Base-by-base conservation (phyloP, 2,113 vertebrate species). In the Oenanthe melanoleuca region DNA sequence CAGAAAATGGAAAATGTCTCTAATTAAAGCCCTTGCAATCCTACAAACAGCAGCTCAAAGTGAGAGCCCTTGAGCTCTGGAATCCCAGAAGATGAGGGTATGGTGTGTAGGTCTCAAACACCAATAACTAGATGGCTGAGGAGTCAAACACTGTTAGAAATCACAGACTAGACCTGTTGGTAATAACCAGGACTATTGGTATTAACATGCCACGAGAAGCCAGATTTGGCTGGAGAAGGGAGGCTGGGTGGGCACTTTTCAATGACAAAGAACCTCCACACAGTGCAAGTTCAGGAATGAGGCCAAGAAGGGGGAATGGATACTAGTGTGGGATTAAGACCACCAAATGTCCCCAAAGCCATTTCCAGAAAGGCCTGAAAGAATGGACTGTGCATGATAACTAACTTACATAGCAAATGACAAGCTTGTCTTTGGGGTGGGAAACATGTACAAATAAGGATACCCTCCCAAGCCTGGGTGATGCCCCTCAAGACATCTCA, bases 351-450 rank as follows among this genome's bases (percentile, higher is more conserved):
- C 16, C 13, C 16, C 9, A 53, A 81, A 40, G 16, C 20, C 20
- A 25, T 60, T 81, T 67, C 16, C 29, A 53, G 20, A 53, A 81
- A 73, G 12, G 22, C 8, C 52, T 45, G 60, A n/a, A 60, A 53
- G n/a, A 67, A n/a, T 1, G 1, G 11, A 45, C 16, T n/a, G 11
- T 3, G 1, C 23, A 25, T 47, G n/a, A 47, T 21, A 66, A 24
- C 5, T 45, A 38, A 81, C 25, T 67, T n/a, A 31, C 20, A 40
- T 8, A n/a, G 33, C 53, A 73, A 59, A 52, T 44, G 1, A 44
- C 11, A 53, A 60, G 14, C 20, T 14, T 53, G 6, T 45, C 24
- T 29, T 40, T 59, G 55, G 12, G 7, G 7, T 22, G 16, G 16
- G 38, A 45, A 60, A 45, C 12, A 7, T 60, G n/a, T 12, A 17